phyloP scores from a whole-genome alignment of 2,113 vertebrate species.

The Callipepla californica region DNA sequence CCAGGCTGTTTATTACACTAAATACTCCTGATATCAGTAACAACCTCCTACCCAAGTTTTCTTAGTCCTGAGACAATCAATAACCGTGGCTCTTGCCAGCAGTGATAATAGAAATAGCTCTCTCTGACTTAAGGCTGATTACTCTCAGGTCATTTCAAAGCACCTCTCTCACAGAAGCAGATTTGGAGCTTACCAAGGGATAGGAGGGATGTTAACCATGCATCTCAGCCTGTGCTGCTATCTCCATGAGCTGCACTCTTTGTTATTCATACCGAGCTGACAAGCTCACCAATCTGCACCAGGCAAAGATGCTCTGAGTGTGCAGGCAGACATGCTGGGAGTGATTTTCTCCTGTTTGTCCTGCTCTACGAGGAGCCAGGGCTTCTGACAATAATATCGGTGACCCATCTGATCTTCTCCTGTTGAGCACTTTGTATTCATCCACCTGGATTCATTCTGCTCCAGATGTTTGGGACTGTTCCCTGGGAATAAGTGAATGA shows the following conservation, averaged over 20 bases:
- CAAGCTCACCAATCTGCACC: not conserved
- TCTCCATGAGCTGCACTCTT: not conserved
- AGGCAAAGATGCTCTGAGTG: not conserved
- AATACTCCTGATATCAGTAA: not conserved
- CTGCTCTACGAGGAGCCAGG: not conserved
- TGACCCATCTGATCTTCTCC: not conserved
- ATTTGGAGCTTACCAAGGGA: not conserved
- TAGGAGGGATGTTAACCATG: not conserved
- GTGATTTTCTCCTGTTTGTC: not conserved
- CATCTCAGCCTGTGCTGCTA: not conserved
- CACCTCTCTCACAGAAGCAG: not conserved
- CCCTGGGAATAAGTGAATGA: conserved; percentile 32
- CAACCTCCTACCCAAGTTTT: not conserved
- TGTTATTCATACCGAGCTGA: not conserved
- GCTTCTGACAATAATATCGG: not conserved
- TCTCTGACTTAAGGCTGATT: not conserved
- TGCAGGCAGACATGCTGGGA: not conserved
- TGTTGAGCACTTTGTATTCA: not conserved
- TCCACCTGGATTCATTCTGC: conserved; percentile 55
- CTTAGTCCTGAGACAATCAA: not conserved
- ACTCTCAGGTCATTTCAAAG: not conserved
- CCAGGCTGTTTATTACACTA: not conserved
- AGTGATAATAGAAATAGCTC: not conserved
- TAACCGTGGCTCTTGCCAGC: not conserved
- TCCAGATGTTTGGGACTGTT: conserved; percentile 55